Evolutionary conservation across 1,140 invertebrate genomes (phyloP), one percentile per base, ranked within the genome.

Genomic region (Chrysomallon squamiferum): DNA sequence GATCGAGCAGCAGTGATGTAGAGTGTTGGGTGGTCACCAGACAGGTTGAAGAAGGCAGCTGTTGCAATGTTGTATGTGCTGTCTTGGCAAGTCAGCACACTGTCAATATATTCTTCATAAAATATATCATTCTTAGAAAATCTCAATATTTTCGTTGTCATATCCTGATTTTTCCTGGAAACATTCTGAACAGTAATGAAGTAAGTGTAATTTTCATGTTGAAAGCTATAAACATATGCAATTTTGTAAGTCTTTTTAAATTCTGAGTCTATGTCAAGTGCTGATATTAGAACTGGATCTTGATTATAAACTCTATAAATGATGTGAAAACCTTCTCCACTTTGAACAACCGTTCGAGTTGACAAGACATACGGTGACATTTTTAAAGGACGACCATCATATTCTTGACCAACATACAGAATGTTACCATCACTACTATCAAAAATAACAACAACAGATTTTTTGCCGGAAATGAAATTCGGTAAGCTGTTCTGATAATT

Each of bases 141-240:
- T 18, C 69, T 70, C 13, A 69, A 60, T 20, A 75, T n/a, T 52
- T 60, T 68, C 18, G 66, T 68, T 18, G 62, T 49, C 38, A 66
- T 47, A 0, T 29, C 0, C 20, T 66, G n/a, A 35, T 57, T 45
- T 27, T 69, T 59, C 29, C n/a, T n/a, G n/a, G n/a, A n/a, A n/a
- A n/a, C n/a, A n/a, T 69, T 70, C 29, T 75, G 73, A 15, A 70
- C 59, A 13, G 71, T 71, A 0, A 75, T 33, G 66, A 71, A 71
- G 35, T 71, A 75, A 13, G 66, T 52, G 50, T 64, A 66, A 3
- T 61, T 52, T 5, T 65, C 49, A 49, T 68, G 29, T 33, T 72
- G 59, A 52, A 75, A 72, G 3, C 62, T 64, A 38, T 70, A 64
- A 13, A 75, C 59, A 67, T 68, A 75, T 47, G 65, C 64, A 49